These are phyloP conservation scores for Kryptolebias marmoratus DNA, from an alignment of 2,113 vertebrate genomes.

Conservation along the genomic window DNA sequence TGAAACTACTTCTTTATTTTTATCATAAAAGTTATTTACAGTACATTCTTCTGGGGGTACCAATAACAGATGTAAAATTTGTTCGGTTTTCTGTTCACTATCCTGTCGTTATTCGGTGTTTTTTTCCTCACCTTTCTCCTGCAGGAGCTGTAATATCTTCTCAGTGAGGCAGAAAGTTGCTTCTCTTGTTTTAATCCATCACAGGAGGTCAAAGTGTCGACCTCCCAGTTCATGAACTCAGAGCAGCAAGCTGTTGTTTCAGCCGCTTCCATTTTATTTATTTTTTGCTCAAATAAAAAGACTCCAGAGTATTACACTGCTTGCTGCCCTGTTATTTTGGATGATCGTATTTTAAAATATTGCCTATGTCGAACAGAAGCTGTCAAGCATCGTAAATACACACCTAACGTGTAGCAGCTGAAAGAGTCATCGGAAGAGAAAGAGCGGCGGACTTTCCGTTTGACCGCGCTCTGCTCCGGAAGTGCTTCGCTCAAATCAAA, in stretches of 20 bases:
- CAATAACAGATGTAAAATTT: too few species aligned
- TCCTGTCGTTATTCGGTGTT: too few species aligned
- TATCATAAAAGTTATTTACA: neutral
- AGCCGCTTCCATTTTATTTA: conserved; percentile 37
- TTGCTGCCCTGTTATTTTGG: neutral
- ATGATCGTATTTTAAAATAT: neutral
- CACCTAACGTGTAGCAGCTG: neutral
- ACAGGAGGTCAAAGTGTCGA: conserved; percentile 64
- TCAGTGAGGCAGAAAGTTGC: conserved; percentile 73
- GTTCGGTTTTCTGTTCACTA: too few species aligned
- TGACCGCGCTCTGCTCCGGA: conserved; percentile 57
- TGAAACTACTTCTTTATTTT: too few species aligned
- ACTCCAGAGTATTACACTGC: too few species aligned
- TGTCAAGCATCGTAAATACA: neutral
- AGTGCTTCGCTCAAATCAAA: conserved; percentile 61
- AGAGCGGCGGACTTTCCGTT: conserved; percentile 44
- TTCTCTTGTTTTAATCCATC: conserved; percentile 69
- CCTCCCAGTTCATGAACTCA: conserved; percentile 76
- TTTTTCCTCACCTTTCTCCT: conserved; percentile 83
- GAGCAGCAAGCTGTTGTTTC: conserved; percentile 15
- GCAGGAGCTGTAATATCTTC: conserved; percentile 81
- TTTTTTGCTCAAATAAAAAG: neutral
- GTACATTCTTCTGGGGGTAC: too few species aligned
- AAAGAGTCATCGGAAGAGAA: neutral
- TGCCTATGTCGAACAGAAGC: neutral